Percentiles rank a stretch among this genome's conserved stretches.
phyloP scores from a whole-genome alignment of 2,888 invertebrate genomes.

The Eupithecia subumbrata region DNA sequence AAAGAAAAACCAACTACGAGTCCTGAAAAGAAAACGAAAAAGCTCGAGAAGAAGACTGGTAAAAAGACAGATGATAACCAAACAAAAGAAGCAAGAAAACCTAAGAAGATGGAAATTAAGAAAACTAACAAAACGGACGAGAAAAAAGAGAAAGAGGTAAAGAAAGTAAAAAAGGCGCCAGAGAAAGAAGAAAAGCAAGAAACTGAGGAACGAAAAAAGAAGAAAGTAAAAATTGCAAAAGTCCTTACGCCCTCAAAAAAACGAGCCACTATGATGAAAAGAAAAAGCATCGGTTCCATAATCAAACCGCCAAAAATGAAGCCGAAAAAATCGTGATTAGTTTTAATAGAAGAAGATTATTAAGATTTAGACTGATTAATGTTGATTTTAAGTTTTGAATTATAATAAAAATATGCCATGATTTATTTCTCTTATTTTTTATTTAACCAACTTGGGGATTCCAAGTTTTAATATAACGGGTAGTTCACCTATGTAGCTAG shows the following conservation, averaged over 20 bases:
- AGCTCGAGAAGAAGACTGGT: not conserved
- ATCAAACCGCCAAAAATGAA: constrained; percentile 77
- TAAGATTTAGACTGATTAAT: not conserved
- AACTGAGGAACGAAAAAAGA: not conserved
- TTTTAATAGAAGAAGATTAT: not conserved
- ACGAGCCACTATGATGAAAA: constrained; percentile 56
- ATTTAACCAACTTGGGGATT: too few species aligned
- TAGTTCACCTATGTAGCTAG: not conserved
- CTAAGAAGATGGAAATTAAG: constrained; percentile 9
- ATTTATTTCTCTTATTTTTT: not conserved
- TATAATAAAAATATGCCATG: not conserved
- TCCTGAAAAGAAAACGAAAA: constrained; percentile 36
- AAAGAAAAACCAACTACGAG: constrained; percentile 33
- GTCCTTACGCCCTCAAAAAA: constrained; percentile 59
- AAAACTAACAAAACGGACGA: constrained; percentile 4
- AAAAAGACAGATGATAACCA: not conserved
- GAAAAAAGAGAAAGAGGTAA: not conserved
- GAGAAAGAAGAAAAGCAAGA: not conserved
- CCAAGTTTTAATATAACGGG: not conserved
- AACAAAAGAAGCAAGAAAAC: constrained; percentile 13
- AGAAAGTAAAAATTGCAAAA: constrained; percentile 13
- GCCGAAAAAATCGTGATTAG: constrained; percentile 48
- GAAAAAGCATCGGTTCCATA: constrained; percentile 73
- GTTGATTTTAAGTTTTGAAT: not conserved
- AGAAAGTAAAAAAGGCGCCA: not conserved